Evolutionary conservation across 2,113 vertebrate genomes (phyloP).

Genomic region (Perccottus glenii): DNA sequence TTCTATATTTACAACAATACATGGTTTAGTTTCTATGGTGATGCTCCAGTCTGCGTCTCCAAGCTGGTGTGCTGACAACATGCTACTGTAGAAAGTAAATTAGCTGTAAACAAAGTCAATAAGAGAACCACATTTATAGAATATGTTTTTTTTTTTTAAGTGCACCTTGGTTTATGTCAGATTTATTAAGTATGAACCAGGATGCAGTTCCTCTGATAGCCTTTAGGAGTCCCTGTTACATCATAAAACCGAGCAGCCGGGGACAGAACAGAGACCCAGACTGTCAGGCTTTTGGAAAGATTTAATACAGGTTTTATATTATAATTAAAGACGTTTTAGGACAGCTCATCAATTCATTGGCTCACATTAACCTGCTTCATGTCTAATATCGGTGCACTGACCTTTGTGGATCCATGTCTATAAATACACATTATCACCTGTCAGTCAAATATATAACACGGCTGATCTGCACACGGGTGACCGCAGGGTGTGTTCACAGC

Average conservation of each 20-base stretch:
- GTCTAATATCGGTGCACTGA: neutral
- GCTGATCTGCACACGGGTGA: neutral
- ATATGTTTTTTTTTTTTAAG: conserved; percentile 17
- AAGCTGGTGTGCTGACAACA: no score
- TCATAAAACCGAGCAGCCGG: conserved; percentile 4
- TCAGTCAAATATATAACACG: neutral
- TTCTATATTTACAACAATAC: no score
- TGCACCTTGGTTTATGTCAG: neutral
- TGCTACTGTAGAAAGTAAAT: no score
- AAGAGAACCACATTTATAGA: no score
- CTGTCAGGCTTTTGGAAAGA: neutral
- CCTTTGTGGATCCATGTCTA: neutral
- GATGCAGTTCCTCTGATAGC: conserved; percentile 22
- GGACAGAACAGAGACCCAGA: neutral
- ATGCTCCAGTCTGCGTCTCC: no score
- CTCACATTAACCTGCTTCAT: neutral
- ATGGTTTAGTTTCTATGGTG: no score
- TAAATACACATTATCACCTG: neutral
- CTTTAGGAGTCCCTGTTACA: conserved; percentile 61
- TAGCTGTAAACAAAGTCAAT: no score
- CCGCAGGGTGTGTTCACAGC: neutral
- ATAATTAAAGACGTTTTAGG: neutral
- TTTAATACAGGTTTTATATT: neutral
- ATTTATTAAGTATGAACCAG: neutral
- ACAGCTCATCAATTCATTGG: neutral